Base-by-base conservation (phyloP, 2,797 vertebrate species). In the Takifugu rubripes region DNA sequence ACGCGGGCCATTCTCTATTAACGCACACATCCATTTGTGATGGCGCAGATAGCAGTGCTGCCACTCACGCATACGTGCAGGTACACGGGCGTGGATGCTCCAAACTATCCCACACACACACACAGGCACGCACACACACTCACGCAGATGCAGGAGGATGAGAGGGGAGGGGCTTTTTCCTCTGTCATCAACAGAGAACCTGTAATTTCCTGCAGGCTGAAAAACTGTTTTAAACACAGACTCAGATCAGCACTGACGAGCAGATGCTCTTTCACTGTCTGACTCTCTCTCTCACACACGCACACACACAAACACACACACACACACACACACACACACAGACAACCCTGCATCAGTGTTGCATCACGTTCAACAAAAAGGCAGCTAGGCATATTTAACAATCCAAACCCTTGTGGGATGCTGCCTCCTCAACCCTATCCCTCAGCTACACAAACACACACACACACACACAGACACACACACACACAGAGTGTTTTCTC, bases 1-100 rank as follows among this genome's bases (percentile, higher is more conserved):
- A 85, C 69, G 42, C 68, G 70, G 86, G 90, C 85, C 89, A 91
- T 90, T 90, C 84, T 88, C 89, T 84, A 92, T 92, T 92, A 92
- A 91, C 87, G 86, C 90, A 84, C 82, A 84, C 86, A 87, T 85
- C 78, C 83, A 85, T 64, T 74, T 89, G 85, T 85, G 91, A 92
- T 92, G 88, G 84, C 82, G 84, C 66, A 86, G 90, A 92, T 91
- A 92, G 85, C 74, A 67, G 78, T 52, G 66, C 87, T 91, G 89
- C 89, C 91, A 90, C 85, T 90, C 91, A 88, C 68, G 74, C 66
- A 63, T 64, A 69, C 64, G 43, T 7, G 49, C 64, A 64, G 74
- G 51, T 5, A 24, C 52, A 50, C 68, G 77, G 62, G 60, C 54
- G 64, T 68, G 68, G 60, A 40, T 10, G 36, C 36, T 40, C 36